Evolutionary conservation across 2,888 invertebrate genomes (phyloP), one percentile per base, ranked within the genome.

Genomic region (Vannuccia rotundouncinata): DNA sequence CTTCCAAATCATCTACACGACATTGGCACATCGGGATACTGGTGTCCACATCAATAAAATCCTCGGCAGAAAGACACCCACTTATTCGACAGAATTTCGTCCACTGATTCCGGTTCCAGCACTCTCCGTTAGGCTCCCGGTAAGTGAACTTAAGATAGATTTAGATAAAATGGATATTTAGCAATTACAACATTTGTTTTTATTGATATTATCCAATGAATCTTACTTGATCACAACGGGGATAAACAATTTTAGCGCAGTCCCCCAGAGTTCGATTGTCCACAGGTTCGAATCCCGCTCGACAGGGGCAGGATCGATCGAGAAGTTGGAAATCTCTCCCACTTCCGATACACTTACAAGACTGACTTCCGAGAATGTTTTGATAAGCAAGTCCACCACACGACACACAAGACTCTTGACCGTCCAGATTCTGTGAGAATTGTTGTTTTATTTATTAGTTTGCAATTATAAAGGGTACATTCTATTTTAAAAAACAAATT

Each of bases 311-410:
- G 0, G 81, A 82, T 28, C 85, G 83, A 81, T 87, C 87, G 82
- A 85, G 85, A 10, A 84, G 82, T 85, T 86, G 87, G 84, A 86
- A 87, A 81, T 86, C 86, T 73, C 86, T 79, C 0, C 87, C 87
- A 28, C 84, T 83, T 13, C 86, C 86, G 0, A 82, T 83, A 83
- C 87, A 87, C 2, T 80, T 29, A 82, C 87, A 87, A 0, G 84
- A 83, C 1, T 83, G 60, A 66, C 84, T 83, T 10, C 87, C 87
- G 0, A 77, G 81, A 0, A 45, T 45, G 1, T 84, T 82, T 82
- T 86, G 86, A 0, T 77, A 79, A 0, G 86, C 86, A 74, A 85
- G 83, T 0, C 84, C 83, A 0, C 87, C 87, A 82, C 87, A 87
- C 28, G 77, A 59, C 82, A 84, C 85, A 81, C 87, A 87, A 0